These are phyloP conservation scores for Buceros bicornis DNA, from an alignment of 2,797 vertebrate species.

Conservation along the genomic window DNA sequence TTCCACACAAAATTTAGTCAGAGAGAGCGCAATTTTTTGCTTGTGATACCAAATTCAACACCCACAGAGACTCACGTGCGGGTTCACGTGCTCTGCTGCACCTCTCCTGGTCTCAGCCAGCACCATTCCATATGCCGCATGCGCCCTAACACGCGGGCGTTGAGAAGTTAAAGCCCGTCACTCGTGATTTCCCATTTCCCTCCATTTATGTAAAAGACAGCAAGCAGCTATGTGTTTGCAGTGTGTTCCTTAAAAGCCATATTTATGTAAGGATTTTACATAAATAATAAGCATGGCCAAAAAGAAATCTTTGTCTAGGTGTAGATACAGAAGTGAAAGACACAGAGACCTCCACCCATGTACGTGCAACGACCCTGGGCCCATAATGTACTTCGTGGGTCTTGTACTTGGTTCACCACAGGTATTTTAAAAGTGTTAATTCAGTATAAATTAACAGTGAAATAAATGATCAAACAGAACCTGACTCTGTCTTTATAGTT, in stretches of 20 bases:
- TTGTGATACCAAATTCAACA: not conserved
- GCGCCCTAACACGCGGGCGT: fast-evolving
- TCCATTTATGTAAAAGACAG: not conserved
- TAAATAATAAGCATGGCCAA: not conserved
- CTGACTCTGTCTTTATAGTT: not conserved
- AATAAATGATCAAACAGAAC: not conserved
- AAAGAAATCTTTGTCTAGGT: not conserved
- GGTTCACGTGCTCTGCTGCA: not conserved
- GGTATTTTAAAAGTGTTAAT: not conserved
- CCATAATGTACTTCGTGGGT: not conserved
- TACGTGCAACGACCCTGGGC: not conserved
- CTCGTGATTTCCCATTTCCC: not conserved
- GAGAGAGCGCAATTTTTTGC: not conserved
- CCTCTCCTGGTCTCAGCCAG: not conserved
- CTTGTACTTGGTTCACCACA: not conserved
- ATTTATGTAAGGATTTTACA: not conserved
- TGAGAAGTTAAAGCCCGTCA: not conserved
- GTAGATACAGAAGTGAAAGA: fast-evolving
- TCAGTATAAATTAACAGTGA: not conserved
- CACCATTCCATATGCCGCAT: fast-evolving
- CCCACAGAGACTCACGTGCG: not conserved
- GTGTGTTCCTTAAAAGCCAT: not conserved
- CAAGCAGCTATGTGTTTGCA: not conserved
- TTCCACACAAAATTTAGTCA: not conserved
- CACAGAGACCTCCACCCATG: fast-evolving